Evolutionary conservation across 2,888 invertebrate genomes (phyloP), one percentile per base, ranked within the genome.

Genomic region (Prosopocoilus inquinatus): DNA sequence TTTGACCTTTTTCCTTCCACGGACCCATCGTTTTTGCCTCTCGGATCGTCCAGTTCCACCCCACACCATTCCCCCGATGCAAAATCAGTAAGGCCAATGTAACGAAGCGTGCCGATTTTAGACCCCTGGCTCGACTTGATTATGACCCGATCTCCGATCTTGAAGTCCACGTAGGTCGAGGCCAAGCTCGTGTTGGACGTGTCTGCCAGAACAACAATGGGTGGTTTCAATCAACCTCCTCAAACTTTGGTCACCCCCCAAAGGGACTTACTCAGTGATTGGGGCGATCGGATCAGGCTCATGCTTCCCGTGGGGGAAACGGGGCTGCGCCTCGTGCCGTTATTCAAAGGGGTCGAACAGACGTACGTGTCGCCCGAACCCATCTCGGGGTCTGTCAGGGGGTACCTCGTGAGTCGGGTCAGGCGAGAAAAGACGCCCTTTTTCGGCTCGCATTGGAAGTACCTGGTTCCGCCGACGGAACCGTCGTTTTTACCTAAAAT

Each of bases 1-100:
- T 3, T 4, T 38, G 11, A 96, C 94, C 94, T 90, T 78, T 88
- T 89, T 52, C 94, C 96, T 63, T 88, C 91, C 33, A 97, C 94
- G 47, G 92, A 88, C 55, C 98, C 97, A 73, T 98, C 96, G 77
- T 98, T 97, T 79, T 97, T 97, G 50, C 98, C 98, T 57, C 89
- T 79, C 1, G 94, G 88, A 63, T 96, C 94, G 73, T 96, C 96
- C 64, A 98, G 81, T 76, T 97, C 96, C 13, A 98, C 90, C 16
- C 97, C 97, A 59, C 92, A 96, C 96, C 96, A 97, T 66, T 94
- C 87, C 34, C 97, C 97, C 34, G 87, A 77, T 1, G 96, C 95
- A 76, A 97, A 97, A 69, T 94, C 91, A 33, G 96, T 92, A 48
- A 82, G 79, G 20, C 97, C 97, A 62, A 95, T 83, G 75, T 86